Evolutionary conservation across 2,888 invertebrate species (phyloP).

Genomic region (Dilophus febrilis): DNA sequence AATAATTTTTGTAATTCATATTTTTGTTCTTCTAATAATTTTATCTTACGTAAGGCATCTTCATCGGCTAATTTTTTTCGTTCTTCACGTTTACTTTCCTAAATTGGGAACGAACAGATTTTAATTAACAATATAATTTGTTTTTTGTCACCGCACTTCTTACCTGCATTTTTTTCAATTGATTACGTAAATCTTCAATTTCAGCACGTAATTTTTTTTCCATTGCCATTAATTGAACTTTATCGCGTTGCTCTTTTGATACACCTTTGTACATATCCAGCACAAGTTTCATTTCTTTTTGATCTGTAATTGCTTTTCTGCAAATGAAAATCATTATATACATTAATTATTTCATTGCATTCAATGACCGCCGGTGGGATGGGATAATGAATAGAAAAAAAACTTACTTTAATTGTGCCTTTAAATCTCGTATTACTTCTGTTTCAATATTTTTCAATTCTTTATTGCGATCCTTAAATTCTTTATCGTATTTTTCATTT

Average conservation of each 20-base stretch:
- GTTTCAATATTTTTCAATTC: conserved; percentile 48
- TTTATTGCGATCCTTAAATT: conserved; percentile 42
- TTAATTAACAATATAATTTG: too few relatives aligned
- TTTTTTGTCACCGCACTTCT: too few relatives aligned
- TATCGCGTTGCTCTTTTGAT: conserved; percentile 89
- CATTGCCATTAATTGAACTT: conserved; percentile 88
- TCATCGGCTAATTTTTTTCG: conserved; percentile 84
- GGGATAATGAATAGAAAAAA: too few relatives aligned
- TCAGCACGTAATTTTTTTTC: conserved; percentile 84
- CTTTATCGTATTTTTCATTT: conserved; percentile 37
- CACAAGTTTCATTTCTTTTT: conserved; percentile 84
- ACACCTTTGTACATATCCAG: conserved; percentile 97
- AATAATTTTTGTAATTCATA: conserved; percentile 83
- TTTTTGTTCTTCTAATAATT: conserved; percentile 84
- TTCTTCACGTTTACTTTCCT: conserved; percentile 72
- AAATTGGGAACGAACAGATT: too few relatives aligned
- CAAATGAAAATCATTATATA: too few relatives aligned
- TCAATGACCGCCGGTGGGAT: too few relatives aligned
- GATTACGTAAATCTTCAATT: conserved; percentile 71
- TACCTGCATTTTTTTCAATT: conserved; percentile 70
- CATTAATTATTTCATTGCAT: too few relatives aligned
- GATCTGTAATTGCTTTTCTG: conserved; percentile 82
- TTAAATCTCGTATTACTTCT: conserved; percentile 48
- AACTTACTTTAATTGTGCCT: conserved; percentile 77
- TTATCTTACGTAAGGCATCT: conserved; percentile 84